A percentile compares a stretch with the other conserved stretches of the same genome.
Conservation (phyloP, 2,888 invertebrate genomes). For the Cyclophora albipunctata region DNA sequence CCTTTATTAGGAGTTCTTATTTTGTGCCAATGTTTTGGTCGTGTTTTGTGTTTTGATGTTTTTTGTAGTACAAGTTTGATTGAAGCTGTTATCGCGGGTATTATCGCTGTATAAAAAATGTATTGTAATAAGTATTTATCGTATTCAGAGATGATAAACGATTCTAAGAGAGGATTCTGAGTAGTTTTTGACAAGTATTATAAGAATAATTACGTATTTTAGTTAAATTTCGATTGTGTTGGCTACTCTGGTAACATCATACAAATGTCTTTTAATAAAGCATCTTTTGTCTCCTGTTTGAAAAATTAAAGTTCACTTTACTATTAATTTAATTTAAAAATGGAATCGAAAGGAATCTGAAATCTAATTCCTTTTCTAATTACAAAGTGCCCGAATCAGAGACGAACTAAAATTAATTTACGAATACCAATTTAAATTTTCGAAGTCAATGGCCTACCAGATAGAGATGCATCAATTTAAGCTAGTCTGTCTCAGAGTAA, state of each 20-base stretch:
- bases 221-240: too few relatives aligned
- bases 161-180: too few relatives aligned
- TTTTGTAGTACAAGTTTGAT: not conserved
- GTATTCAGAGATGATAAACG: too few relatives aligned
- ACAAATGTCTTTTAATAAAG: too few relatives aligned
- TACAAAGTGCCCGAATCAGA: slow-evolving; percentile 11
- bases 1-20: slow-evolving; percentile 20
- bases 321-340: too few relatives aligned
- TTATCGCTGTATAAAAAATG: not conserved
- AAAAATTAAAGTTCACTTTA: too few relatives aligned
- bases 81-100: too few relatives aligned
- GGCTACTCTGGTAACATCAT: too few relatives aligned
- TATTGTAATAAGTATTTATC: too few relatives aligned
- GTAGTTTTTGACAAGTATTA: too few relatives aligned
- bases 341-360: not conserved
- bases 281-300: too few relatives aligned
- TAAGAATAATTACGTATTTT: too few relatives aligned
- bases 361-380: slow-evolving; percentile 3
- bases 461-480: slow-evolving; percentile 14
- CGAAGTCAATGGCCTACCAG: slow-evolving; percentile 13
- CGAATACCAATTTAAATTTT: slow-evolving; percentile 11
- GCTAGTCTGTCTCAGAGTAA: slow-evolving; percentile 14
- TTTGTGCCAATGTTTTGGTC: slow-evolving; percentile 10
- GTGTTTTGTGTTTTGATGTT: slow-evolving; percentile 1
- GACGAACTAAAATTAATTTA: slow-evolving; percentile 9